These are phyloP conservation scores for Idaea straminata DNA, from an alignment of 2,888 invertebrate genomes.

Conservation along the genomic window DNA sequence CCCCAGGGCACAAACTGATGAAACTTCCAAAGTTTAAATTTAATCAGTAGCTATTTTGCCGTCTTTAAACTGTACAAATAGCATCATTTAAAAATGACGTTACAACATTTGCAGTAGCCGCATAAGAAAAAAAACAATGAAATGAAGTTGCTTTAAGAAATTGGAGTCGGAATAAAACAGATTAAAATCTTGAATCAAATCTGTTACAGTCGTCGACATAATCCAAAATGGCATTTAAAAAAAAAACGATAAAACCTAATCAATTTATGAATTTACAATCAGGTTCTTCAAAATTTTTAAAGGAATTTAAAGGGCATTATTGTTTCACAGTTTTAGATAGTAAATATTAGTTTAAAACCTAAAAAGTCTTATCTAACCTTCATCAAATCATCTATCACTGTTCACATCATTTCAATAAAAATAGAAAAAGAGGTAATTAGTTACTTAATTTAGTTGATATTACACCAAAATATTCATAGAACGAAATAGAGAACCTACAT, in stretches of 20 bases:
- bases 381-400: background rate
- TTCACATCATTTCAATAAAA: background rate
- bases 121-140: conserved; percentile 11
- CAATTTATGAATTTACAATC: background rate
- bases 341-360: background rate
- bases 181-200: conserved; percentile 34
- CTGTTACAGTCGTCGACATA: conserved; percentile 31
- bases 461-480: background rate
- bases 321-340: background rate
- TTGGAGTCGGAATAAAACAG: conserved; percentile 32
- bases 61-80: conserved; percentile 5
- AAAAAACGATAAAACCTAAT: too few species aligned
- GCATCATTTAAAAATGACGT: conserved; percentile 1
- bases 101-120: conserved; percentile 2
- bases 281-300: background rate
- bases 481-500: background rate
- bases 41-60: conserved; percentile 3
- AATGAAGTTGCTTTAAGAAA: conserved; percentile 24
- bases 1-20: conserved; percentile 44
- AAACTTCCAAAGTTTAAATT: conserved; percentile 10
- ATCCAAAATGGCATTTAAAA: background rate
- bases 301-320: background rate
- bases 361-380: conserved; percentile 8
- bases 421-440: background rate
- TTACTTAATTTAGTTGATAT: background rate